These are phyloP conservation scores for Circaetus cinerascens DNA, from an alignment of 2,113 vertebrate species.

Conservation along the genomic window DNA sequence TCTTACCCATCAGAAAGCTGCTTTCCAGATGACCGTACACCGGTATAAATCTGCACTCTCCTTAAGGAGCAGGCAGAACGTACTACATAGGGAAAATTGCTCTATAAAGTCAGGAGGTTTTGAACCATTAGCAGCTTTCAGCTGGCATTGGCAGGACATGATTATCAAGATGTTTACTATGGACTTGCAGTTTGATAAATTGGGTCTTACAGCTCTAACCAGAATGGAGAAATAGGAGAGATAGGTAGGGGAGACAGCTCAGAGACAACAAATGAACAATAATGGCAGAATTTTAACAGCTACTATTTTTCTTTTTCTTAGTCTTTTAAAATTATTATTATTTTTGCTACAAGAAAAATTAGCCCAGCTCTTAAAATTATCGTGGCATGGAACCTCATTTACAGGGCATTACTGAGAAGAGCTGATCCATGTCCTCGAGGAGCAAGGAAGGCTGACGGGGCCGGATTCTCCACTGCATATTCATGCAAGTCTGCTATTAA, in stretches of 20 bases:
- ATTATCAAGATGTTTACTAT: not conserved
- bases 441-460: not conserved
- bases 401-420: not conserved
- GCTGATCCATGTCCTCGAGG: accelerated
- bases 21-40: not conserved
- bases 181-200: not conserved
- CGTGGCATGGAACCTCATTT: not conserved
- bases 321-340: not conserved
- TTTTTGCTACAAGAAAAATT: not conserved
- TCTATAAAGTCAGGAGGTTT: not conserved
- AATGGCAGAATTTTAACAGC: not conserved
- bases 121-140: not conserved
- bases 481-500: not conserved
- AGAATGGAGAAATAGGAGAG: not conserved
- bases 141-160: not conserved
- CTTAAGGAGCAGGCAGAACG: not conserved
- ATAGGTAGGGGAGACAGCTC: not conserved
- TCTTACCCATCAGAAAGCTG: not conserved
- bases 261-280: not conserved
- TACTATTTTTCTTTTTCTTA: not conserved
- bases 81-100: not conserved
- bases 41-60: not conserved
- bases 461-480: not conserved
- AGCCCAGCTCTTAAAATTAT: not conserved
- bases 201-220: not conserved